Base-by-base conservation (phyloP, 2,113 vertebrate species). In the Megaleporinus macrocephalus region DNA sequence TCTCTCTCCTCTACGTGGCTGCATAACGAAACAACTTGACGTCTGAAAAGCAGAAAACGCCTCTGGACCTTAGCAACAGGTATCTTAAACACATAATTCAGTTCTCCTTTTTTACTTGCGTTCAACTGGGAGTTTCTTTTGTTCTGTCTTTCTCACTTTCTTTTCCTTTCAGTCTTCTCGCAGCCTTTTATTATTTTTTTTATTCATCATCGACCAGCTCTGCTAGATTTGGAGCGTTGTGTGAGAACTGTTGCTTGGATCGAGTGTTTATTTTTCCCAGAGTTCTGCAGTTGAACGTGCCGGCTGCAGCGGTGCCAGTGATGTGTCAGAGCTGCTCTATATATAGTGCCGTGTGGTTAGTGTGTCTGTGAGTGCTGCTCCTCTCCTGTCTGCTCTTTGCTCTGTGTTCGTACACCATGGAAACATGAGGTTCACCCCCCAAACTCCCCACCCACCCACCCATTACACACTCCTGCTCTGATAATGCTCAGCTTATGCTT, bases 311-410 rank as follows among this genome's bases (percentile, higher is more conserved):
- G 11, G 24, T 57, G 53, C 80, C 74, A 82, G 74, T 51, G 65
- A 71, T 63, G 51, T 68, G 65, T 82, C 81, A 77, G 22, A 10
- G 41, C 55, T 18, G 26, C 51, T 80, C 78, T 77, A 76, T 76
- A 82, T 76, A 71, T 71, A 77, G 73, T 36, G 51, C 51, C 6
- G 16, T 22, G 49, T 18, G 49, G 49, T 51, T 51, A 82, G 62
- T 69, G 51, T 82, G 65, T 70, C 66, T 76, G 79, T 29, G 75
- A 55, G 20, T 6, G 5, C 53, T 22, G 53, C 53, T 55, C 59
- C 20, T 68, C 27, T 68, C 26, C 41, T 53, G 44, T 66, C 61
- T 68, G 22, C 29, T 10, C 27, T 53, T 22, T 51, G 29, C 33
- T 36, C 53, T 51, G 63, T 55, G 65, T 79, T 41, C 26, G 26